Percentiles rank a stretch among this genome's conserved stretches.
Conservation (phyloP, 1,140 invertebrate genomes). For the Bombus confusus region DNA sequence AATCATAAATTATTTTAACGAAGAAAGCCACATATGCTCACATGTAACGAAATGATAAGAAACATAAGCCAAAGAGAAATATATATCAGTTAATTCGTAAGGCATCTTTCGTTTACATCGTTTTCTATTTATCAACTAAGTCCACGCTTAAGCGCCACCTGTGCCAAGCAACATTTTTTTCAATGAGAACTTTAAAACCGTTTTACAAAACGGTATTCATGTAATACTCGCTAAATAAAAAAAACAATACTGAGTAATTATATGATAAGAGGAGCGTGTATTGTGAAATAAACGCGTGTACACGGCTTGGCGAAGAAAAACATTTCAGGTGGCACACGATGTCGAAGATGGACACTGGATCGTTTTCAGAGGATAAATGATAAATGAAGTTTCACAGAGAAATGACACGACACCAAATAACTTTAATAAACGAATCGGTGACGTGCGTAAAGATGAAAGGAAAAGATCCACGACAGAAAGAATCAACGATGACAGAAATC, state of each 20-base stretch:
- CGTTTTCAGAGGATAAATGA: background rate
- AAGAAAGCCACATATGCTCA: background rate
- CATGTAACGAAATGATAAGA: background rate
- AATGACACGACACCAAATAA: background rate
- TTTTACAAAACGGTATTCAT: background rate
- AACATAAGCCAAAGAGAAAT: background rate
- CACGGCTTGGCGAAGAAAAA: background rate
- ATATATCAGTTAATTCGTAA: background rate
- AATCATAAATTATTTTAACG: background rate
- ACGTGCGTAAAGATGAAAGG: background rate
- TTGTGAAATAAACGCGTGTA: background rate
- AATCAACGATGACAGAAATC: conserved; percentile 40
- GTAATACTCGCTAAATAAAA: background rate
- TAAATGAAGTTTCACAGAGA: background rate
- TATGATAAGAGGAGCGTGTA: background rate
- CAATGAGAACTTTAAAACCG: conserved; percentile 20
- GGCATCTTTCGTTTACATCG: background rate
- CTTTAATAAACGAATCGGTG: background rate
- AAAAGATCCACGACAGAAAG: background rate
- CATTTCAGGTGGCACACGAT: conserved; percentile 14
- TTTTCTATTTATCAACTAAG: conserved; percentile 46
- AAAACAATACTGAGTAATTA: no score
- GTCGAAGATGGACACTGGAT: conserved; percentile 25
- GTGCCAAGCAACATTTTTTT: conserved; percentile 20
- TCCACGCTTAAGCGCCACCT: conserved; percentile 40